Evolutionary conservation across 1,140 invertebrate genomes (phyloP).

Genomic region (Riptortus pedestris): DNA sequence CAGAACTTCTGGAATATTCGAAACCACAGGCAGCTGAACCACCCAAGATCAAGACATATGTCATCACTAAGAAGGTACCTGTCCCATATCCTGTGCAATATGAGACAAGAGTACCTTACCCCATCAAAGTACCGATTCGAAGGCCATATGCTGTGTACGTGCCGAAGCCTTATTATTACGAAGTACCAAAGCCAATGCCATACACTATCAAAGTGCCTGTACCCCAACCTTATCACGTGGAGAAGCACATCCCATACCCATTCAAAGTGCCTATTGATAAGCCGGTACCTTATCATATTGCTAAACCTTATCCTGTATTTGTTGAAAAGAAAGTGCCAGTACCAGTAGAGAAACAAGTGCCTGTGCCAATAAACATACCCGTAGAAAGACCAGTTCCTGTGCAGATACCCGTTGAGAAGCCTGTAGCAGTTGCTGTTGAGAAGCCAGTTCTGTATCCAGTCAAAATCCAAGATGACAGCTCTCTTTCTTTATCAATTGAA

Average conservation of each 20-base stretch:
- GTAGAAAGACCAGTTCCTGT: constrained; percentile 43
- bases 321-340: constrained; percentile 37
- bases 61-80: constrained; percentile 25
- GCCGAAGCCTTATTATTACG: constrained; percentile 35
- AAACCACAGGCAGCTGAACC: neutral
- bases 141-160: constrained; percentile 31
- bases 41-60: constrained; percentile 12
- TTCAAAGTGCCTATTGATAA: constrained; percentile 49
- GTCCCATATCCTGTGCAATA: constrained; percentile 22
- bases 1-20: neutral
- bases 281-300: constrained; percentile 46
- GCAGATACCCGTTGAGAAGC: constrained; percentile 39
- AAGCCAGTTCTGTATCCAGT: constrained; percentile 35
- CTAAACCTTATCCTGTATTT: constrained; percentile 35
- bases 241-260: constrained; percentile 35
- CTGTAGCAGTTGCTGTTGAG: constrained; percentile 34
- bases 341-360: constrained; percentile 53
- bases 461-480: constrained; percentile 29
- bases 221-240: constrained; percentile 31
- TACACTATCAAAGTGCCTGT: constrained; percentile 38
- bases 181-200: constrained; percentile 37
- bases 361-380: constrained; percentile 49
- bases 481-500: no score
- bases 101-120: constrained; percentile 21
- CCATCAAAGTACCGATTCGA: constrained; percentile 20